Conservation (phyloP, 2,888 invertebrate species). For the Platynereis dumerilii region DNA sequence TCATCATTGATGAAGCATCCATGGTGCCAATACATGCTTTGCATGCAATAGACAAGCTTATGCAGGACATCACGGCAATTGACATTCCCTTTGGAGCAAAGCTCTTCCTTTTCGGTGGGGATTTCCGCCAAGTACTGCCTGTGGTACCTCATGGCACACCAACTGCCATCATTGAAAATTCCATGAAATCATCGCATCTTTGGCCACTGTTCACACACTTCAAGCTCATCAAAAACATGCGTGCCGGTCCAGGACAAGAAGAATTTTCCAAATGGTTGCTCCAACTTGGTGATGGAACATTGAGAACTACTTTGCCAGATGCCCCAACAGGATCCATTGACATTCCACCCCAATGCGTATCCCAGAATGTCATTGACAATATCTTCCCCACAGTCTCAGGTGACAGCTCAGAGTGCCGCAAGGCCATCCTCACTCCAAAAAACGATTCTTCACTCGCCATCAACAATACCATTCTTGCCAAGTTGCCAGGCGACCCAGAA, state of each 20-base stretch:
- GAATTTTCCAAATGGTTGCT: neutral
- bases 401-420: too few relatives aligned
- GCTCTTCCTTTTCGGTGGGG: neutral
- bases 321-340: neutral
- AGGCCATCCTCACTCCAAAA: too few relatives aligned
- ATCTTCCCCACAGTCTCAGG: too few relatives aligned
- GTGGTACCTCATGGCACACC: neutral
- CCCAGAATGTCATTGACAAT: neutral
- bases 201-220: too few relatives aligned
- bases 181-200: neutral
- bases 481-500: too few relatives aligned
- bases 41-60: neutral
- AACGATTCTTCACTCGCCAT: too few relatives aligned
- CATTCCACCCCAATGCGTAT: neutral
- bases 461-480: too few relatives aligned
- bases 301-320: neutral
- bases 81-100: neutral
- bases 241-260: neutral
- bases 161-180: neutral
- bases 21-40: conserved; percentile 16
- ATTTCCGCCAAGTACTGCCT: conserved; percentile 1
- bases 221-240: conserved; percentile 1
- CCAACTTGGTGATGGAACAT: neutral
- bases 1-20: conserved; percentile 1
- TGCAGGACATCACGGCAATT: neutral